phyloP scores from a whole-genome alignment of 2,113 vertebrate species.

The Condylura cristata region DNA sequence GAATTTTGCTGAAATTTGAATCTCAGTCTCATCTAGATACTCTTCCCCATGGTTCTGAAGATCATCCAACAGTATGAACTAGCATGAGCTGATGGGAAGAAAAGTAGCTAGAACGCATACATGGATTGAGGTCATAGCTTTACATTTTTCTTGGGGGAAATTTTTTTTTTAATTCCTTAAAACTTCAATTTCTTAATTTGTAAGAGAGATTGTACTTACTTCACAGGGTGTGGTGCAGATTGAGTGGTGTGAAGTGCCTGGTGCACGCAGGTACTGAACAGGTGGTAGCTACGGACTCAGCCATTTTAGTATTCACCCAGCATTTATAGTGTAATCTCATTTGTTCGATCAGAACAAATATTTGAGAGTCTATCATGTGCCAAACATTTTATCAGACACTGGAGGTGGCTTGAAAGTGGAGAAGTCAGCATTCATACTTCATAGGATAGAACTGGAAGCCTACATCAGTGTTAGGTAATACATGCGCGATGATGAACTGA shows the following conservation, averaged over 20 bases:
- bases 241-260: neutral
- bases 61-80: neutral
- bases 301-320: neutral
- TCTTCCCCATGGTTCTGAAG: neutral
- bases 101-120: neutral
- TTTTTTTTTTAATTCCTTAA: neutral
- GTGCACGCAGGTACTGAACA: neutral
- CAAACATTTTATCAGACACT: neutral
- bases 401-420: neutral
- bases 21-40: neutral
- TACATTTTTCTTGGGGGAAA: neutral
- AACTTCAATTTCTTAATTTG: neutral
- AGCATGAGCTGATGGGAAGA: neutral
- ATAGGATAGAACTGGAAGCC: constrained; percentile 4
- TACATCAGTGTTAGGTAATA: neutral
- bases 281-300: neutral
- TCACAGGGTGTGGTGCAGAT: neutral
- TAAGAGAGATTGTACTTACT: neutral
- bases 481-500: too few species aligned
- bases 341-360: neutral
- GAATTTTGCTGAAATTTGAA: neutral
- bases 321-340: neutral
- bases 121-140: neutral
- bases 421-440: neutral
- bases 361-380: neutral